Evolutionary conservation across 2,113 vertebrate genomes (phyloP).

Genomic region (Pomatorhinus ruficollis): DNA sequence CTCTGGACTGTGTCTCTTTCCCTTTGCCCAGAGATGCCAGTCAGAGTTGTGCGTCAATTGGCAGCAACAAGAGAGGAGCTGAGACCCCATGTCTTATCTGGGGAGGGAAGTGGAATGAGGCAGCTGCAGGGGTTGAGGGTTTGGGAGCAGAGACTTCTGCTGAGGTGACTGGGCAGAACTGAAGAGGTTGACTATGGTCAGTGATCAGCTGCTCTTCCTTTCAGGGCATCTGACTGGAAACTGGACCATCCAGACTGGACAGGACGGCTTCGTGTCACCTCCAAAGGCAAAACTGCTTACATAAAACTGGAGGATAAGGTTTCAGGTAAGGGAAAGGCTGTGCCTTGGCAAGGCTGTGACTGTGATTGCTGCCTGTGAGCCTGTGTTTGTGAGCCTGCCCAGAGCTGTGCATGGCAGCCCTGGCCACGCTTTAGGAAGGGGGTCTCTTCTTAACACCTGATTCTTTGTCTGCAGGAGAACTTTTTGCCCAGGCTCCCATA

Average conservation of each 20-base stretch:
- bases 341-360: neutral
- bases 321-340: slow-evolving; percentile 77
- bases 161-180: neutral
- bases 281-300: slow-evolving; percentile 90
- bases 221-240: slow-evolving; percentile 98
- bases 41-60: neutral
- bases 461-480: slow-evolving; percentile 79
- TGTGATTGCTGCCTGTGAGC: neutral
- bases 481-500: slow-evolving; percentile 92
- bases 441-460: neutral
- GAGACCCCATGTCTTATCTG: neutral
- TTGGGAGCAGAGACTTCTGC: neutral
- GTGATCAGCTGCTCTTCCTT: neutral
- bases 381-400: neutral
- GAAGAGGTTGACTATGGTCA: neutral
- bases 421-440: neutral
- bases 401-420: neutral
- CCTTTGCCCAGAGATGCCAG: neutral
- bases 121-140: neutral
- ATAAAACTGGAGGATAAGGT: slow-evolving; percentile 96
- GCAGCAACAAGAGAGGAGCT: neutral
- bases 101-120: neutral
- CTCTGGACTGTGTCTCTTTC: neutral
- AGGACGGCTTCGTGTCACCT: slow-evolving; percentile 91
- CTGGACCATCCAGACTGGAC: slow-evolving; percentile 95